Conservation (phyloP, 2,113 vertebrate genomes). For the Lepus europaeus region DNA sequence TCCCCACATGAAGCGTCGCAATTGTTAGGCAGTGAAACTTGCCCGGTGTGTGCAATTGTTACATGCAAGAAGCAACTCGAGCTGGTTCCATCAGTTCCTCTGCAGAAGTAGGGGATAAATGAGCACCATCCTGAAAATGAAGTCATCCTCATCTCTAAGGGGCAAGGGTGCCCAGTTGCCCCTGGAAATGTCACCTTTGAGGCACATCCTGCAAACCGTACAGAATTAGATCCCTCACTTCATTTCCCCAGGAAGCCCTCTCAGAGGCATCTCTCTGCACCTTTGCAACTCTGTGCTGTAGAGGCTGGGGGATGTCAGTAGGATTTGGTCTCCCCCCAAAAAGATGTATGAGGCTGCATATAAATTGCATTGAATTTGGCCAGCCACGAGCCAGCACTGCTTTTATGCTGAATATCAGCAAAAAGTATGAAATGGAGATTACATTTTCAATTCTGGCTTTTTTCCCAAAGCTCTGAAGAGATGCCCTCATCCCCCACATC, state of each 20-base stretch:
- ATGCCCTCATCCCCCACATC: slow-evolving; percentile 80
- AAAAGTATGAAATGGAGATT: slow-evolving; percentile 87
- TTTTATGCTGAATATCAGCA: slow-evolving; percentile 87
- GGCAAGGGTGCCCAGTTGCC: neutral
- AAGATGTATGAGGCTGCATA: slow-evolving; percentile 85
- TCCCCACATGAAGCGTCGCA: neutral
- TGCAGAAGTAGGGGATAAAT: too few relatives aligned
- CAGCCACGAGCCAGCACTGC: slow-evolving; percentile 69
- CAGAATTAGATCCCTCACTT: slow-evolving; percentile 70
- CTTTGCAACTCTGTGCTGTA: slow-evolving; percentile 30
- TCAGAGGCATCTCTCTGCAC: neutral
- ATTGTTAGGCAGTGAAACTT: too few relatives aligned
- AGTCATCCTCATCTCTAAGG: neutral
- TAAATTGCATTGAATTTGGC: slow-evolving; percentile 77
- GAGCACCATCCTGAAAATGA: neutral
- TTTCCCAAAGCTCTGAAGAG: slow-evolving; percentile 82
- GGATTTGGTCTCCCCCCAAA: slow-evolving; percentile 82
- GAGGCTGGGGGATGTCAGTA: slow-evolving; percentile 79
- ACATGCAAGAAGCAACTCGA: neutral
- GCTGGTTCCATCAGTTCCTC: neutral
- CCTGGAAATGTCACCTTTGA: slow-evolving; percentile 45
- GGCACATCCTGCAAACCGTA: slow-evolving; percentile 49
- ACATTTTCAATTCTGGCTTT: slow-evolving; percentile 86
- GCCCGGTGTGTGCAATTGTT: rapidly evolving
- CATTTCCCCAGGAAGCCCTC: slow-evolving; percentile 61